Conservation (phyloP, 2,888 invertebrate species). For the Hypomecis atomaria region DNA sequence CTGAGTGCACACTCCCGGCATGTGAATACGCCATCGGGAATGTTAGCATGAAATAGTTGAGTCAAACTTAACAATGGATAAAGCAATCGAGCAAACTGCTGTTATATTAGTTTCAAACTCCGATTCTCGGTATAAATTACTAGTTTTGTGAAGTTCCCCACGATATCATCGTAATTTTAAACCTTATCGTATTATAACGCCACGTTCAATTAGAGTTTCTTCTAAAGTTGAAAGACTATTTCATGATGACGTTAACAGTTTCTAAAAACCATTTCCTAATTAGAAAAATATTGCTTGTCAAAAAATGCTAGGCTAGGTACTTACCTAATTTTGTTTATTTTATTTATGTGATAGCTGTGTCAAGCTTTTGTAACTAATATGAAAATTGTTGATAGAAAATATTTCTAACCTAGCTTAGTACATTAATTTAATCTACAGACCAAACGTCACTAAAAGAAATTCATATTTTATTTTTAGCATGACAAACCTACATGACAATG, state of each 20-base stretch:
- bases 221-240: background rate
- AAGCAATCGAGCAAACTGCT: constrained; percentile 44
- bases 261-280: background rate
- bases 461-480: no score
- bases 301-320: no score
- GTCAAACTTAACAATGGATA: constrained; percentile 27
- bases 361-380: no score
- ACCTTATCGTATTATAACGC: background rate
- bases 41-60: constrained; percentile 8
- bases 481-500: no score
- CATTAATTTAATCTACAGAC: no score
- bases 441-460: no score
- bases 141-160: constrained; percentile 8
- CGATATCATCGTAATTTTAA: background rate
- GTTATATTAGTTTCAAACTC: constrained; percentile 22
- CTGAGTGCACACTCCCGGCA: constrained; percentile 45
- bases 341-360: no score
- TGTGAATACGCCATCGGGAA: background rate
- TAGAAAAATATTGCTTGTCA: no score
- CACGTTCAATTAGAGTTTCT: background rate
- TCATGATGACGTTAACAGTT: background rate
- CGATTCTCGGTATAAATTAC: constrained; percentile 2
- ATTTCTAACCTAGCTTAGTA: no score
- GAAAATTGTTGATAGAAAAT: no score
- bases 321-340: no score